Evolutionary conservation across 2,888 invertebrate species (phyloP).

Genomic region (Gasteruption jaculator): DNA sequence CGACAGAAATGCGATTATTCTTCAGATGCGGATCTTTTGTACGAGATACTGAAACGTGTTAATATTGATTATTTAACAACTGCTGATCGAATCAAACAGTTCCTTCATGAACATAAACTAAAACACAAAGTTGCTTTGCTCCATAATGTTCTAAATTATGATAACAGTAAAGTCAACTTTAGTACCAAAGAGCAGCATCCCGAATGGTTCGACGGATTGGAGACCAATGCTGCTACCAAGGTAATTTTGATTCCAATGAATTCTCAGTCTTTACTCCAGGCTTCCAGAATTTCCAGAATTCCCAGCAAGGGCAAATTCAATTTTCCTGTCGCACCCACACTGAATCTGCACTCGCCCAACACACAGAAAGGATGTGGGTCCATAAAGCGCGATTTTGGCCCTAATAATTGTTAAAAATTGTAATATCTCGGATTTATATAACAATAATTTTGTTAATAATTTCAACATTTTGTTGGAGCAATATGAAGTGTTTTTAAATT

Average conservation of each 20-base stretch:
- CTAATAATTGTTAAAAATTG: too few relatives aligned
- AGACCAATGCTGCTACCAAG: conserved; percentile 43
- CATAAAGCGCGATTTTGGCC: too few relatives aligned
- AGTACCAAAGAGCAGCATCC: conserved; percentile 67
- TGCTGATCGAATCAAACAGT: conserved; percentile 68
- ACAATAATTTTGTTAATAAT: too few relatives aligned
- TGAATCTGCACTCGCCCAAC: too few relatives aligned
- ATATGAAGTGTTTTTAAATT: too few relatives aligned
- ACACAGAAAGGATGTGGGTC: too few relatives aligned
- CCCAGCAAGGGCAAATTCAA: too few relatives aligned
- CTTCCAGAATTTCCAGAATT: background rate
- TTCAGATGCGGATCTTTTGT: conserved; percentile 68
- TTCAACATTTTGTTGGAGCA: too few relatives aligned
- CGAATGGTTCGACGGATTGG: conserved; percentile 73
- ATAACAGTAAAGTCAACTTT: conserved; percentile 59
- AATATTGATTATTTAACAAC: conserved; percentile 67
- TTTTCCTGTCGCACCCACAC: too few relatives aligned
- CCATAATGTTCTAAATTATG: conserved; percentile 45
- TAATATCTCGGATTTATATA: too few relatives aligned
- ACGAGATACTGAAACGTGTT: conserved; percentile 65
- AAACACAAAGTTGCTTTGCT: conserved; percentile 54
- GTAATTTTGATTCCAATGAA: too few relatives aligned
- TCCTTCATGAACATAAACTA: conserved; percentile 64
- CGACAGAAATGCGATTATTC: too few relatives aligned
- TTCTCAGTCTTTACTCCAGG: background rate